These are phyloP conservation scores for Sycophila texana DNA, from an alignment of 2,888 invertebrate genomes.

Conservation along the genomic window DNA sequence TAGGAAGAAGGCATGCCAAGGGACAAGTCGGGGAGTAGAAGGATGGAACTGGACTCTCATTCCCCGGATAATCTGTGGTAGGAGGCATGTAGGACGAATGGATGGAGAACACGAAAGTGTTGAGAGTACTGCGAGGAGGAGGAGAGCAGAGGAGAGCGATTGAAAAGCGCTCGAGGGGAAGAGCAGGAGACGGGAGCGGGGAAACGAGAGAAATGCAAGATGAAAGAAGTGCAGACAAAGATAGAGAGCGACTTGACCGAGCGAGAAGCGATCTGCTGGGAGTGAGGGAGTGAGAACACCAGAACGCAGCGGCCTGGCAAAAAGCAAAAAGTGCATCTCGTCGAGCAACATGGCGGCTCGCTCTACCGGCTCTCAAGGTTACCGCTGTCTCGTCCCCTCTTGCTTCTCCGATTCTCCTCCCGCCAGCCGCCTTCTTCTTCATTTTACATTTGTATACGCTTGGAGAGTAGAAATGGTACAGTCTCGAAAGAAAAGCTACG, in stretches of 20 bases:
- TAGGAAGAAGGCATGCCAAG: slow-evolving; percentile 56
- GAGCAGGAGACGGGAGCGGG: slow-evolving; percentile 51
- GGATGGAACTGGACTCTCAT: slow-evolving; percentile 64
- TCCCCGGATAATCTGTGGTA: slow-evolving; percentile 71
- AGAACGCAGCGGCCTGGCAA: slow-evolving; percentile 62
- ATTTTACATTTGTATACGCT: background rate
- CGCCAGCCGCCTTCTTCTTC: background rate
- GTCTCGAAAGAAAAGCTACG: background rate
- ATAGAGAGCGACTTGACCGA: slow-evolving; percentile 47
- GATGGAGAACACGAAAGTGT: slow-evolving; percentile 66
- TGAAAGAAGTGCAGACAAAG: slow-evolving; percentile 44
- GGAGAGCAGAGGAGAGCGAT: slow-evolving; percentile 57
- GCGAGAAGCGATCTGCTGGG: slow-evolving; percentile 50
- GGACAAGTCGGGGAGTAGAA: slow-evolving; percentile 60
- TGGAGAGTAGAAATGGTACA: background rate
- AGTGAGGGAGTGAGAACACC: slow-evolving; percentile 41
- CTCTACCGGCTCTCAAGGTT: slow-evolving; percentile 72
- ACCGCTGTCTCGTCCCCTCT: slow-evolving; percentile 52
- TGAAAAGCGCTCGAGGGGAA: slow-evolving; percentile 38
- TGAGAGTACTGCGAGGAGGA: slow-evolving; percentile 57
- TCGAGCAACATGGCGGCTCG: slow-evolving; percentile 71
- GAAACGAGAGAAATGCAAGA: slow-evolving; percentile 30
- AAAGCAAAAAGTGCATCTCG: slow-evolving; percentile 73
- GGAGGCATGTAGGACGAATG: slow-evolving; percentile 73
- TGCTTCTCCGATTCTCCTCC: too few species aligned